Base-by-base conservation (phyloP, 1,140 invertebrate species). In the Thaumatotibia leucotreta region DNA sequence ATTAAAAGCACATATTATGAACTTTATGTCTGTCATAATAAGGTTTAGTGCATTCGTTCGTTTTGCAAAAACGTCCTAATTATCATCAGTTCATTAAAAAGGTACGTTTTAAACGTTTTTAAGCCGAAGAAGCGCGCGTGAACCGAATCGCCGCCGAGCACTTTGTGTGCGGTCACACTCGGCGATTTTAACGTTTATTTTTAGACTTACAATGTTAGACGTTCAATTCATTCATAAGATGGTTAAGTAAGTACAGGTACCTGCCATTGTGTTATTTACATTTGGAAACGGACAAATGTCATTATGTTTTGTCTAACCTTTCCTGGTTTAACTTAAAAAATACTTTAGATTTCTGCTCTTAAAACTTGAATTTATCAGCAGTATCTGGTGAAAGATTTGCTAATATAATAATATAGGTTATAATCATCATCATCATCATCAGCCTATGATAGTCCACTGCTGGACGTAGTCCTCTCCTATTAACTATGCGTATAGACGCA, bases 31-130 rank as follows among this genome's bases (percentile, higher is more conserved):
- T 45, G 6, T 29, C 27, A 29, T 14, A 20, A 45, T 9, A 9
- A 17, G 39, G n/a, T n/a, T n/a, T 9, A 2, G 35, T 39, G n/a
- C 4, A 20, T 24, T 27, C 52, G 52, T 58, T 58, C 14, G 24
- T 58, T 58, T 24, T 29, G 52, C 23, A 58, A 31, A 58, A 58
- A 58, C 23, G 29, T 14, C 14, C 52, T 31, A 58, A 58, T 58
- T 58, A 58, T 5, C 22, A 58, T 58, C 52, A 24, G 52, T 58
- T 58, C 52, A 58, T 58, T 58, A 58, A 58, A 58, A 58, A 58
- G 23, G 23, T 24, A 29, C n/a, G 52, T 27, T 58, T 31, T 29
- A 58, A 27, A 14, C n/a, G 52, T 58, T 58, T 58, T 58, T 58
- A 58, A 58, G 24, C 49, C 27, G 10, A 22, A 54, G 52, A 58